Evolutionary conservation across 2,888 invertebrate species (phyloP).

Genomic region (Chrysodeixis includens): DNA sequence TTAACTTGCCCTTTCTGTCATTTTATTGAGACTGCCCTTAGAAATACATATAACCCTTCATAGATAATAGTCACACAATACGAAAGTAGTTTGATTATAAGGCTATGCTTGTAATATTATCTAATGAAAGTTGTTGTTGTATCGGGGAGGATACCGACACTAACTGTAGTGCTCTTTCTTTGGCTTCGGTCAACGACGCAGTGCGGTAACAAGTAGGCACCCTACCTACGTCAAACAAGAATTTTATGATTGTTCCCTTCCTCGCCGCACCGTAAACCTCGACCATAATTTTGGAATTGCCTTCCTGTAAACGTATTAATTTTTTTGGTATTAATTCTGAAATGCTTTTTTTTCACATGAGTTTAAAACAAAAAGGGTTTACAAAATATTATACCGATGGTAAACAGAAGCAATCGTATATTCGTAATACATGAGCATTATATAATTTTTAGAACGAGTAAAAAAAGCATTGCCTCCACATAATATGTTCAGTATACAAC

Average conservation of each 20-base stretch:
- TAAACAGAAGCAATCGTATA: too few relatives aligned
- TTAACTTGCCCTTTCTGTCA: not conserved
- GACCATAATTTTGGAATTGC: slow-evolving; percentile 48
- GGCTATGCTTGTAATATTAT: slow-evolving; percentile 32
- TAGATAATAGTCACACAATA: not conserved
- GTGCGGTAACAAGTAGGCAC: slow-evolving; percentile 41
- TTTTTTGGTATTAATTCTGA: too few relatives aligned
- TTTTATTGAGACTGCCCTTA: not conserved
- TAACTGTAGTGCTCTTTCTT: slow-evolving; percentile 40
- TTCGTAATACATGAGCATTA: too few relatives aligned
- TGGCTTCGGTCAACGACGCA: slow-evolving; percentile 56
- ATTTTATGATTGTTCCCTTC: slow-evolving; percentile 57
- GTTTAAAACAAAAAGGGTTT: too few relatives aligned
- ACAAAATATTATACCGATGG: too few relatives aligned
- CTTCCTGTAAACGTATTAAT: slow-evolving; percentile 39
- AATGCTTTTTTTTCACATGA: too few relatives aligned
- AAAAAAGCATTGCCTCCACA: not conserved
- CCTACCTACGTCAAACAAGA: slow-evolving; percentile 44
- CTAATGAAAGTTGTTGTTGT: slow-evolving; percentile 39
- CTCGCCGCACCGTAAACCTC: slow-evolving; percentile 37
- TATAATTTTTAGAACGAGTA: too few relatives aligned
- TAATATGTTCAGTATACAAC: slow-evolving; percentile 25
- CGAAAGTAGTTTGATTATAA: slow-evolving; percentile 6
- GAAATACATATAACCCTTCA: not conserved
- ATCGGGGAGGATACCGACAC: slow-evolving; percentile 39